phyloP scores from a whole-genome alignment of 1,140 invertebrate species.

The Pogonomyrmex californicus region DNA sequence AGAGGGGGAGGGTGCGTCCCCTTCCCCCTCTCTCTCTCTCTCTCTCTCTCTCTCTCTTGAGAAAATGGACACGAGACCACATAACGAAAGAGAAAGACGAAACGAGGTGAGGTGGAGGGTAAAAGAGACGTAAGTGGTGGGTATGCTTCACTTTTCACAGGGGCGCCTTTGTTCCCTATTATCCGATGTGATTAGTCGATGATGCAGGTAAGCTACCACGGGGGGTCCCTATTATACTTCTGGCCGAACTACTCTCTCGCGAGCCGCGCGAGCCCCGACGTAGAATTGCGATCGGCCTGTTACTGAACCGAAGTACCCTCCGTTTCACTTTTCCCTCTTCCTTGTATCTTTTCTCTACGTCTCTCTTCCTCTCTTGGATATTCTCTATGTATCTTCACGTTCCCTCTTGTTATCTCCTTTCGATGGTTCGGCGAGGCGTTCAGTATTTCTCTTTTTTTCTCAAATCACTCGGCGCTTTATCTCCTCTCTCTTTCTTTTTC shows the following conservation, averaged over 20 bases:
- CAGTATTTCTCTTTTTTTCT: conserved; percentile 50
- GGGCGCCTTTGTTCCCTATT: conserved; percentile 85
- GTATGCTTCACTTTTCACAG: conserved; percentile 85
- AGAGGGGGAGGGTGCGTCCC: not conserved
- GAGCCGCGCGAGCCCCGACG: conserved; percentile 68
- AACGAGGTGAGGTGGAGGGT: not conserved
- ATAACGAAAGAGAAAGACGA: conserved; percentile 39
- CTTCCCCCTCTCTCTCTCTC: conserved; percentile 42
- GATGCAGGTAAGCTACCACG: conserved; percentile 86
- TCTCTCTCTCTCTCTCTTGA: not conserved
- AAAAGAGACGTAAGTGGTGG: conserved; percentile 80
- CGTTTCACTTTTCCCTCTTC: conserved; percentile 40
- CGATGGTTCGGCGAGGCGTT: conserved; percentile 37
- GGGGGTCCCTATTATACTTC: conserved; percentile 85
- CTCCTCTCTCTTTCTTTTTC: not conserved
- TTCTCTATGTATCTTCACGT: conserved; percentile 9
- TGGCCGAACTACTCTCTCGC: conserved; percentile 74
- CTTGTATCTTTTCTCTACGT: conserved; percentile 10
- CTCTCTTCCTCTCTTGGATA: not conserved
- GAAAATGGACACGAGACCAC: conserved; percentile 41
- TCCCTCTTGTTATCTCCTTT: conserved; percentile 61
- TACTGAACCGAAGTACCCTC: conserved; percentile 36
- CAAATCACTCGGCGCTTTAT: conserved; percentile 36
- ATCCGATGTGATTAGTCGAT: conserved; percentile 87
- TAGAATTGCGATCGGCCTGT: conserved; percentile 68